phyloP scores from a whole-genome alignment of 2,113 vertebrate species.

The Reinhardtius hippoglossoides region DNA sequence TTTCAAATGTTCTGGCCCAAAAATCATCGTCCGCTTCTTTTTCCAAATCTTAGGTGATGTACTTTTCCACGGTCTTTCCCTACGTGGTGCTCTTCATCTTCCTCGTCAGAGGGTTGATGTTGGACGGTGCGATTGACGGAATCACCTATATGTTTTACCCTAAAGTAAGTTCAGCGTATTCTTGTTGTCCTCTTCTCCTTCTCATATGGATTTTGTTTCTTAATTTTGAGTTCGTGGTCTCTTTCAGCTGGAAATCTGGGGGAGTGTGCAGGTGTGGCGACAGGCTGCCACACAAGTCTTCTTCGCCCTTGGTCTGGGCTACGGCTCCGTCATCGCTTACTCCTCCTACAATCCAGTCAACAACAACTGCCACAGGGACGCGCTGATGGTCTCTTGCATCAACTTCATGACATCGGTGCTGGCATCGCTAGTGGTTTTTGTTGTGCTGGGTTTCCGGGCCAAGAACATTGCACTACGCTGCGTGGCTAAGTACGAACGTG shows the following conservation, averaged over 20 bases:
- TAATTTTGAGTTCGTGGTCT: background rate
- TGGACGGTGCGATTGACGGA: constrained; percentile 85
- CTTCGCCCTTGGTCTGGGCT: constrained; percentile 97
- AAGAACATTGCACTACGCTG: constrained; percentile 94
- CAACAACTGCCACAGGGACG: constrained; percentile 98
- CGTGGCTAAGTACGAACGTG: constrained; percentile 87
- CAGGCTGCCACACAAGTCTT: constrained; percentile 98
- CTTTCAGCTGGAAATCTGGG: constrained; percentile 92
- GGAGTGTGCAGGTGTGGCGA: constrained; percentile 94
- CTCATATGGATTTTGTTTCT: background rate
- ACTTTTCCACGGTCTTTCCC: constrained; percentile 84
- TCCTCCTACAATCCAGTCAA: constrained; percentile 98
- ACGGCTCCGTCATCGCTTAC: constrained; percentile 96
- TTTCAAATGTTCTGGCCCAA: background rate
- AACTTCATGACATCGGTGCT: constrained; percentile 97
- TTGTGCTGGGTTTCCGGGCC: constrained; percentile 96
- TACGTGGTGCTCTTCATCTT: constrained; percentile 85
- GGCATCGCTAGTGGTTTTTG: constrained; percentile 95
- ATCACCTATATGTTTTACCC: constrained; percentile 84
- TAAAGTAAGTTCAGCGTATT: constrained; percentile 72
- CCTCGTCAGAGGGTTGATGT: constrained; percentile 83
- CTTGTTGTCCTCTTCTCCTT: background rate
- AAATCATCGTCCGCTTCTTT: constrained; percentile 12
- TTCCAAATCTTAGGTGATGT: constrained; percentile 78
- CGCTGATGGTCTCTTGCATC: constrained; percentile 93